Evolutionary conservation across 2,888 invertebrate genomes (phyloP), one percentile per base, ranked within the genome.

Genomic region (Melanophora roralis): DNA sequence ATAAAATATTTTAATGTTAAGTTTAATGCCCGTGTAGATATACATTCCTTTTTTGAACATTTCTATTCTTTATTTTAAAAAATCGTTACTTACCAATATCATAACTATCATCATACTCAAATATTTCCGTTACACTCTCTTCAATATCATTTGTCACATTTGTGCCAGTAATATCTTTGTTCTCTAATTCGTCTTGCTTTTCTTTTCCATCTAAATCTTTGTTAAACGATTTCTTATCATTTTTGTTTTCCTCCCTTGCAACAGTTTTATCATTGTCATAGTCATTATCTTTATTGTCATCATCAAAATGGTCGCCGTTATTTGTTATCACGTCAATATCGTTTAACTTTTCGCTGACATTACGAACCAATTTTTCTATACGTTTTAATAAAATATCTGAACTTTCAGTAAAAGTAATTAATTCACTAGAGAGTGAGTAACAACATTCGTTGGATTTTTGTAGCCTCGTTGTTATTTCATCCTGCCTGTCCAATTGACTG

Each of bases 331-430:
- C 40, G 2, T 72, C 64, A 9, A 78, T 68, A 51, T 71, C 23
- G 71, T 71, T 83, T 43, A 85, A 68, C 47, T 85, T 85, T 12
- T 84, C 84, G 45, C 85, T 84, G 3, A 87, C 83, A 68, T 84
- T 84, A 11, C 83, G 80, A 7, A 88, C 83, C 2, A 86, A 49
- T 67, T 84, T 81, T 71, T 88, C 88, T 36, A 88, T 85, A 43
- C 86, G 86, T 71, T 89, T 88, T 38, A 90, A 78, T 27, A 89
- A 49, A 64, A 85, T 81, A 82, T 88, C 87, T 2, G 88, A 86
- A 81, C 87, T 88, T 79, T 85, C 86, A 0, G 88, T 87, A 73
- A 88, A 88, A n/a, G 87, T 85, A 4, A 85, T 83, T 2, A 89
- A 55, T 78, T 88, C 87, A 67, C 84, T 85, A 16, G 85, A 85